These are phyloP conservation scores for Ligdia adustata DNA, from an alignment of 2,888 invertebrate species.

Conservation along the genomic window DNA sequence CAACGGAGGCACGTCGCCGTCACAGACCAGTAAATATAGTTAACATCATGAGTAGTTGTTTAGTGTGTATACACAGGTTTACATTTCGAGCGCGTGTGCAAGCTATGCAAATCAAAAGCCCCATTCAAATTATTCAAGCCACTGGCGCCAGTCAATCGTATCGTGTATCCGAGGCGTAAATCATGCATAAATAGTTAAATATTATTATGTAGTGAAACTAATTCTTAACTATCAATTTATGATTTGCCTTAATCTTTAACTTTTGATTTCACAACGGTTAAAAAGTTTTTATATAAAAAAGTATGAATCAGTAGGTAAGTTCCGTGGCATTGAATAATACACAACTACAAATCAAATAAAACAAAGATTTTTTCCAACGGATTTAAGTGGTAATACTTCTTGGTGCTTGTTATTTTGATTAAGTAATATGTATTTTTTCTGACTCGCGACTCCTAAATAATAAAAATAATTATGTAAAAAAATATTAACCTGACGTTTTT, in stretches of 20 bases:
- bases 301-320: conserved; percentile 52
- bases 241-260: too few relatives aligned
- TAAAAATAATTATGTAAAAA: too few relatives aligned
- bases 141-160: conserved; percentile 32
- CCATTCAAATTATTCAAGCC: conserved; percentile 29
- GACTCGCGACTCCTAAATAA: too few relatives aligned
- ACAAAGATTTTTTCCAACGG: too few relatives aligned
- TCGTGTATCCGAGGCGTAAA: conserved; percentile 7
- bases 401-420: too few relatives aligned
- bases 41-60: too few relatives aligned
- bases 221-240: conserved; percentile 18
- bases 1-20: too few relatives aligned
- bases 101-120: conserved; percentile 32
- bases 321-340: conserved; percentile 53
- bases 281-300: conserved; percentile 52
- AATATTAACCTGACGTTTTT: too few relatives aligned
- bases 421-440: too few relatives aligned
- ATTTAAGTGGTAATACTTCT: too few relatives aligned
- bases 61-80: not conserved
- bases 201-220: conserved; percentile 11
- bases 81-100: conserved; percentile 31
- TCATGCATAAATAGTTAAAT: conserved; percentile 14
- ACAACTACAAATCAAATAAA: too few relatives aligned
- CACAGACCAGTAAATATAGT: too few relatives aligned
- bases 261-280: conserved; percentile 43